Evolutionary conservation across 2,113 vertebrate species (phyloP), one percentile per base, ranked within the genome.

Genomic region (Rhea americana): DNA sequence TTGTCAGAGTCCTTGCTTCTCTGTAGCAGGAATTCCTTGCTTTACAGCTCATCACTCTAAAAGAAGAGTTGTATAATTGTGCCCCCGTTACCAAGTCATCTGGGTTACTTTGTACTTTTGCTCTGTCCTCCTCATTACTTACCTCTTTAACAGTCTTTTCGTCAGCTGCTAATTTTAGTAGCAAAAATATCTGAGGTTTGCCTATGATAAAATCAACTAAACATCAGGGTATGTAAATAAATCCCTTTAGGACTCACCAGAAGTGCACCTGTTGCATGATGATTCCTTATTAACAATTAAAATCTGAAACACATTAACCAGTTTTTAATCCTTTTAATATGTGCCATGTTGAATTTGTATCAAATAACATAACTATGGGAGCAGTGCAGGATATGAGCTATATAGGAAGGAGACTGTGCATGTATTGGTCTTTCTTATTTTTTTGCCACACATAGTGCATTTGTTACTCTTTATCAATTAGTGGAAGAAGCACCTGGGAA

Each of bases 381-480:
- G 86, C 88, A 88, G 11, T 28, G 51, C 30, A 35, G 51, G 30
- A 47, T 35, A 72, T 26, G 41, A 66, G 11, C 58, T 67, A 43
- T 45, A 43, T 4, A 70, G 37, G 51, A 74, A 71, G 16, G 19
- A 87, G 24, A 63, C 55, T 16, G 18, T 19, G 55, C 68, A 48
- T 13, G 3, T 5, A 16, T 47, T 25, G 20, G 5, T 12, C 11
- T 51, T 39, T 37, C 28, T 17, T 18, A 30, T 53, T 30, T 41
- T 58, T 20, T 26, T 9, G 0, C 4, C 16, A 63, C 16, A 48
- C 9, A 59, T 71, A 62, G 18, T 62, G 1, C 13, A 82, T 93
- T 93, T 92, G 15, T 77, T 94, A 80, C 45, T 82, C 32, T 87
- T 93, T 90, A 90, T 94, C 91, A 95, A 66, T 95, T 96, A 96